Conservation (phyloP, 23 tunicate species). For the Ciona savignyi region DNA sequence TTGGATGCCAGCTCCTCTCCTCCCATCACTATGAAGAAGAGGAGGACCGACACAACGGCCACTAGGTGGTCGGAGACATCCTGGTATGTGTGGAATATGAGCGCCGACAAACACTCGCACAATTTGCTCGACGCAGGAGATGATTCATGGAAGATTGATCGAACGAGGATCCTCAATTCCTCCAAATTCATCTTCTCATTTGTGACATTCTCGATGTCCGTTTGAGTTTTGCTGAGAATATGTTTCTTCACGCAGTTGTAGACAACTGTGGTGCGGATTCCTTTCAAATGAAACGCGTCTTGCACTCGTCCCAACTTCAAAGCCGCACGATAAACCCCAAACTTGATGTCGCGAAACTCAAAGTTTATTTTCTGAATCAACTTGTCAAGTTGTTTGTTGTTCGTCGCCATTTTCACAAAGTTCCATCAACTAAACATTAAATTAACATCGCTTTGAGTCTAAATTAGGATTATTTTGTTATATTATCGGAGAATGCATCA, state of each 20-base stretch:
- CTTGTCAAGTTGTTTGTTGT: constrained; percentile 8
- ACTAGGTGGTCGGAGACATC: constrained; percentile 12
- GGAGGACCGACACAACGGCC: constrained; percentile 9
- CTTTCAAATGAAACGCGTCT: constrained; percentile 29
- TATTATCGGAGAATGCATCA: no score
- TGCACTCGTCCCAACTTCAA: constrained; percentile 57
- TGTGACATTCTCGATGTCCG: background rate
- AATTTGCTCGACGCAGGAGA: background rate
- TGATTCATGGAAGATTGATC: background rate
- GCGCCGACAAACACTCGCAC: constrained; percentile 2
- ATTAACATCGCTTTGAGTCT: no score
- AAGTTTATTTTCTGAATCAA: constrained; percentile 16
- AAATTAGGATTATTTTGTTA: no score
- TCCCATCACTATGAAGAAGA: constrained; percentile 29
- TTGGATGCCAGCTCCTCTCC: constrained; percentile 25
- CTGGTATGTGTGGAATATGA: constrained; percentile 26
- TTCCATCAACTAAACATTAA: no score
- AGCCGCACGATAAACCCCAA: constrained; percentile 53
- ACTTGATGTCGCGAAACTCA: constrained; percentile 34
- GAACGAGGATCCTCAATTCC: constrained; percentile 2
- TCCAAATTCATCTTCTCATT: constrained; percentile 7
- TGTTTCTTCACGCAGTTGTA: background rate
- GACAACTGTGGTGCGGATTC: constrained; percentile 8
- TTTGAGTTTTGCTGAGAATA: background rate
- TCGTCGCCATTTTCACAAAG: no score